Conservation (phyloP, 1,140 invertebrate species). For the Bombus pyrosoma region DNA sequence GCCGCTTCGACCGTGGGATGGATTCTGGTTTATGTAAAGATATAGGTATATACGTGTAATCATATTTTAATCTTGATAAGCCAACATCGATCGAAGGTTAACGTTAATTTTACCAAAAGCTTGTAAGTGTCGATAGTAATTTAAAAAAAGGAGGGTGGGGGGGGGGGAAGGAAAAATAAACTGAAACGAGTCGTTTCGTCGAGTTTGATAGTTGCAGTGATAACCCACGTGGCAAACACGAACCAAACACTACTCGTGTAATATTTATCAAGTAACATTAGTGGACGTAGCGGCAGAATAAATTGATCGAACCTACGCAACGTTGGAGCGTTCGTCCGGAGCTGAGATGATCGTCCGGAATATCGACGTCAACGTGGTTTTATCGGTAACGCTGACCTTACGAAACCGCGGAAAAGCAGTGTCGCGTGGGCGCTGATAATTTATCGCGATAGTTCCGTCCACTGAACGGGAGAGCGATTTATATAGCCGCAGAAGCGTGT, state of each 20-base stretch:
- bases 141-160: too few species aligned
- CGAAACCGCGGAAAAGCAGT: conserved; percentile 61
- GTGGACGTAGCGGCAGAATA: not conserved
- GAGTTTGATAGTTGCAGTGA: too few species aligned
- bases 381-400: conserved; percentile 57
- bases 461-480: conserved; percentile 52
- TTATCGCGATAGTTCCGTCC: conserved; percentile 64
- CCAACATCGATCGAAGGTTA: too few species aligned
- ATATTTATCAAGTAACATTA: not conserved
- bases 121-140: too few species aligned
- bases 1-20: too few species aligned
- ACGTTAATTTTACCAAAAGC: too few species aligned
- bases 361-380: not conserved
- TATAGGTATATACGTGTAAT: too few species aligned
- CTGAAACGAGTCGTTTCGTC: too few species aligned
- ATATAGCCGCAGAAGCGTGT: conserved; percentile 9
- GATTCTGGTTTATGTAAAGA: too few species aligned
- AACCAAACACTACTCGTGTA: not conserved
- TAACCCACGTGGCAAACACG: too few species aligned
- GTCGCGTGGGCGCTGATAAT: conserved; percentile 67
- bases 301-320: not conserved
- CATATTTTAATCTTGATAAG: too few species aligned
- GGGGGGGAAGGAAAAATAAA: too few species aligned
- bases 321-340: not conserved
- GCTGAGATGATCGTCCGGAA: not conserved